A percentile compares a stretch with the other conserved stretches of the same genome.
Conservation (phyloP, 2,797 vertebrate genomes). For the Psittacula derbiana region DNA sequence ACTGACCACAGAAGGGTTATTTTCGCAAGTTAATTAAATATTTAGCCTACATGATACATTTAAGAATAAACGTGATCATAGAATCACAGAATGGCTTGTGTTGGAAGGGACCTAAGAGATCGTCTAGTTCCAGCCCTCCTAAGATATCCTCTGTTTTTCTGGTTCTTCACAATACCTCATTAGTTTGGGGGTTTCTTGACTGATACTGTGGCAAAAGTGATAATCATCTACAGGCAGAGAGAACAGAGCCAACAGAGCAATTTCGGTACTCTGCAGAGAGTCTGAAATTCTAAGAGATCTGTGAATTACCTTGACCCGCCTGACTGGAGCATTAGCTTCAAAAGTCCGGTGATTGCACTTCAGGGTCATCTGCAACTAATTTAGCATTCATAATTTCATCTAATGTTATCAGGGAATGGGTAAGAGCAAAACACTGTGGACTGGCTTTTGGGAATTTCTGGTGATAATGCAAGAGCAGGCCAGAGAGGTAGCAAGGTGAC, state of each 20-base stretch:
- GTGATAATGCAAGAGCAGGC: background rate
- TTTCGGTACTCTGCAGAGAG: background rate
- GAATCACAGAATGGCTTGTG: background rate
- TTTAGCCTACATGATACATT: background rate
- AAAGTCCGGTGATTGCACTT: background rate
- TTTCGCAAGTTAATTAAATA: background rate
- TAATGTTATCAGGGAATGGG: background rate
- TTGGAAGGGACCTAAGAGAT: background rate
- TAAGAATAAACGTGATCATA: background rate
- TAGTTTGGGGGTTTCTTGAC: background rate
- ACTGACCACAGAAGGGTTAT: background rate
- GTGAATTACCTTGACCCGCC: conserved; percentile 1
- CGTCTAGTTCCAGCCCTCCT: background rate
- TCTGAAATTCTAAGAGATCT: background rate
- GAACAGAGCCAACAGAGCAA: background rate
- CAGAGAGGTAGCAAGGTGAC: background rate
- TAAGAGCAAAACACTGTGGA: background rate
- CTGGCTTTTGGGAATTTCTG: background rate
- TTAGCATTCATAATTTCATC: background rate
- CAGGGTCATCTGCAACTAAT: background rate
- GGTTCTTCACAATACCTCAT: background rate
- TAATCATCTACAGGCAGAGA: background rate
- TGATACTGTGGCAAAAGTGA: background rate
- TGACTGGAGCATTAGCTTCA: background rate
- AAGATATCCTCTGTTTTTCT: background rate